Conservation (phyloP, 2,797 vertebrate species). For the Cheirogaleus major region DNA sequence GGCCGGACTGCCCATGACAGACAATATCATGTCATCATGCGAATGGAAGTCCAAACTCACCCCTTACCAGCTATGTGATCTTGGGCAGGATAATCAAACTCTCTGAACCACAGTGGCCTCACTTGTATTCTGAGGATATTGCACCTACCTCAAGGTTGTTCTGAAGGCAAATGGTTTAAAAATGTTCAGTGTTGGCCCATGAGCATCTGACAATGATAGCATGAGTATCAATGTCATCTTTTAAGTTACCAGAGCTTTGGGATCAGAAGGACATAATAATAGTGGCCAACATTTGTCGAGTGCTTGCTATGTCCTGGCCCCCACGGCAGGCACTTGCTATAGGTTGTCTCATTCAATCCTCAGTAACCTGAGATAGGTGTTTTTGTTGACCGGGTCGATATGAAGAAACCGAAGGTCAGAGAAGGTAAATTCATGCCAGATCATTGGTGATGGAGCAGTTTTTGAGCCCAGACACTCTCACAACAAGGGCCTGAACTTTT, state of each 20-base stretch:
- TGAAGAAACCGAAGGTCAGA: neutral
- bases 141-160: neutral
- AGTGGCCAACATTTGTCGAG: too few relatives aligned
- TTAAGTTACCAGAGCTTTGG: neutral
- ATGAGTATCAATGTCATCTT: neutral
- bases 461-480: neutral
- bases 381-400: neutral
- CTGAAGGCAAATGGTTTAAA: neutral
- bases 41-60: neutral
- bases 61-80: neutral
- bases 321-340: neutral
- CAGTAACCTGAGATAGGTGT: neutral
- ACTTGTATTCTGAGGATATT: neutral
- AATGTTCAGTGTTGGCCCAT: neutral
- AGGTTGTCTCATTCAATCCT: neutral
- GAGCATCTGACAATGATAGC: neutral
- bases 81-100: neutral
- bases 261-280: neutral
- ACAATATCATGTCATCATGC: too few relatives aligned
- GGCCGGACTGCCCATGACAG: neutral
- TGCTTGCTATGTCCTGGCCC: neutral
- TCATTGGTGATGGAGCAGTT: neutral
- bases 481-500: neutral
- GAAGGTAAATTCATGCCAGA: neutral
- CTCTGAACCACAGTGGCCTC: neutral